Conservation (phyloP, 2,113 vertebrate species). For the Sapayoa aenigma region DNA sequence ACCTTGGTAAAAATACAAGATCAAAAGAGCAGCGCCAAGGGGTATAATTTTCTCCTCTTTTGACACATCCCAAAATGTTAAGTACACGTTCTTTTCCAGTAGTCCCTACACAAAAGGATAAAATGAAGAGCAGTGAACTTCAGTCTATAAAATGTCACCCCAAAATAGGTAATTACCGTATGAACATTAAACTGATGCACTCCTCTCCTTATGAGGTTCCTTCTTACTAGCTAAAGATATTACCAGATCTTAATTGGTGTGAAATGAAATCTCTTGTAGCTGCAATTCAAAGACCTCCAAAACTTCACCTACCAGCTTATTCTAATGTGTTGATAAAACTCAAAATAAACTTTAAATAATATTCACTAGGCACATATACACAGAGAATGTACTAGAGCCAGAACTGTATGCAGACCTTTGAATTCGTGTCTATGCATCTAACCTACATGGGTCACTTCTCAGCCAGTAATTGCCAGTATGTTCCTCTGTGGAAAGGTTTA, state of each 20-base stretch:
- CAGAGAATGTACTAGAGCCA: fast-evolving
- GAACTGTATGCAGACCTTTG: not conserved
- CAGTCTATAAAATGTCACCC: constrained; percentile 71
- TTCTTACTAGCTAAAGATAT: constrained; percentile 54
- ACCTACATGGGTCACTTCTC: not conserved
- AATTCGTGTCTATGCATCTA: not conserved
- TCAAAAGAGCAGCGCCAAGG: constrained; percentile 42
- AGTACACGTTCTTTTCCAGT: constrained; percentile 13
- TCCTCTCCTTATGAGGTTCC: constrained; percentile 2
- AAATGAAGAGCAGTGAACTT: constrained; percentile 57
- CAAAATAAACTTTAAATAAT: not conserved
- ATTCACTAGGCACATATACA: not conserved
- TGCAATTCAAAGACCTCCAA: not conserved
- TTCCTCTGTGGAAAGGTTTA: not conserved
- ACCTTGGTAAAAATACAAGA: constrained; percentile 52
- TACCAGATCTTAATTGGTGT: constrained; percentile 21
- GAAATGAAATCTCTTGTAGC: not conserved
- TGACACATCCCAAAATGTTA: constrained; percentile 62
- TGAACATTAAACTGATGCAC: constrained; percentile 53
- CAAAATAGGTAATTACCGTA: constrained; percentile 68
- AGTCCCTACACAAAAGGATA: constrained; percentile 34
- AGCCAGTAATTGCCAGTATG: not conserved
- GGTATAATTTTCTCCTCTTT: constrained; percentile 63
- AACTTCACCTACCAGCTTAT: not conserved
- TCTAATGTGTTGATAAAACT: not conserved